These are phyloP conservation scores for Pseudomugil gertrudae DNA, from an alignment of 2,797 vertebrate species.

Conservation along the genomic window DNA sequence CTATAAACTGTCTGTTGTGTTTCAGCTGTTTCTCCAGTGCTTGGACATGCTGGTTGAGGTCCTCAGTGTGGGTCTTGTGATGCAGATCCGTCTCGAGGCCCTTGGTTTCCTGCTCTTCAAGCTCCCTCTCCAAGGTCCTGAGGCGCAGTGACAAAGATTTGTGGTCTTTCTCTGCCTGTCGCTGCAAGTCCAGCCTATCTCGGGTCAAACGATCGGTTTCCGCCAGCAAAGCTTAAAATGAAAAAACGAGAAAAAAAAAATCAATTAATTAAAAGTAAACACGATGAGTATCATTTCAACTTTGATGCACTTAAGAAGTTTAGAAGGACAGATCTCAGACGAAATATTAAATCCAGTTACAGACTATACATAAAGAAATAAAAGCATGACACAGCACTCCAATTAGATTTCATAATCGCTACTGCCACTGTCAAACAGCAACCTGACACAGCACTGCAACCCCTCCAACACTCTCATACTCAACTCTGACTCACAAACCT, in stretches of 20 bases:
- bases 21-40: constrained; percentile 95
- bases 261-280: neutral
- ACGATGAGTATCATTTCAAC: neutral
- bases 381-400: constrained; percentile 50
- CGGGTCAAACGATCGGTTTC: constrained; percentile 87
- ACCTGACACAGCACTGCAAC: constrained; percentile 70
- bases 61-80: constrained; percentile 81
- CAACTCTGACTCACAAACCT: constrained; percentile 81
- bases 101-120: constrained; percentile 89
- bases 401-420: constrained; percentile 31
- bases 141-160: constrained; percentile 85
- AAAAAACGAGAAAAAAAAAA: neutral
- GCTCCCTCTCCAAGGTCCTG: constrained; percentile 86
- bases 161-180: constrained; percentile 91
- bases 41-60: constrained; percentile 88
- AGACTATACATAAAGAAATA: constrained; percentile 14
- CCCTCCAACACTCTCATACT: constrained; percentile 45
- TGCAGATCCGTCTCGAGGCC: constrained; percentile 81
- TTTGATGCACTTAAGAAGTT: neutral
- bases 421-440: constrained; percentile 48
- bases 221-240: constrained; percentile 83
- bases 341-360: constrained; percentile 13
- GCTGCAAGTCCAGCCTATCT: constrained; percentile 88
- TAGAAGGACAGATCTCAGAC: neutral
- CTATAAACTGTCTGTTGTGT: constrained; percentile 93